Evolutionary conservation across 2,888 invertebrate genomes (phyloP), one percentile per base, ranked within the genome.

Genomic region (Acleris sparsana): DNA sequence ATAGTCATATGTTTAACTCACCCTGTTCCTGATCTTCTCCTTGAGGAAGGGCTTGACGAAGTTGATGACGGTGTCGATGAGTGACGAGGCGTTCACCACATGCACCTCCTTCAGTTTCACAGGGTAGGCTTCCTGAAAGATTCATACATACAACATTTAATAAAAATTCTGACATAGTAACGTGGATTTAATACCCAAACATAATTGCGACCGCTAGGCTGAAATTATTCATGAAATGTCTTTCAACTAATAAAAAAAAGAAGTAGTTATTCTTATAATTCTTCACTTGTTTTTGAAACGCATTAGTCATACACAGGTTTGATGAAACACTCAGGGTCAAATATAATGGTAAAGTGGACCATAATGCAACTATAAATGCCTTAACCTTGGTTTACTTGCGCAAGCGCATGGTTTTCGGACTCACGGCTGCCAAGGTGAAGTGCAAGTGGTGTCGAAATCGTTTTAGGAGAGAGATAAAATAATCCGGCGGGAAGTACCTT

Each of bases 71-170:
- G 95, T 94, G 72, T 97, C 97, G 43, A 97, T 95, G 53, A 97
- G 77, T 0, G 97, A 95, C 0, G 96, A 96, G 1, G 96, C 94
- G 78, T 97, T 97, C 48, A 97, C 94, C 0, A 97, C 94, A 80
- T 97, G 97, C 17, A 97, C 95, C 84, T 97, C 96, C 82, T 97
- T 97, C 69, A 97, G 89, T 82, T 97, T 97, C 0, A 97, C 95
- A 0, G 97, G 97, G 80, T 97, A 97, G 0, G 97, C 97, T 72
- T 90, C 97, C 94, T 96, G 82, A 16, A 87, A 86, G 53, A 3
- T 2, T 25, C 29, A 58, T 1, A 53, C 49, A 16, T 13, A 18
- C 33, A 13, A 39, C 11, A 13, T 13, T 39, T 13, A 39, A 33
- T 33, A 33, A 25, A 0, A 25, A 22, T 3, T 22, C 22, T n/a